Evolutionary conservation across 1,140 invertebrate genomes (phyloP).

Genomic region (Brachionus rotundiformis): DNA sequence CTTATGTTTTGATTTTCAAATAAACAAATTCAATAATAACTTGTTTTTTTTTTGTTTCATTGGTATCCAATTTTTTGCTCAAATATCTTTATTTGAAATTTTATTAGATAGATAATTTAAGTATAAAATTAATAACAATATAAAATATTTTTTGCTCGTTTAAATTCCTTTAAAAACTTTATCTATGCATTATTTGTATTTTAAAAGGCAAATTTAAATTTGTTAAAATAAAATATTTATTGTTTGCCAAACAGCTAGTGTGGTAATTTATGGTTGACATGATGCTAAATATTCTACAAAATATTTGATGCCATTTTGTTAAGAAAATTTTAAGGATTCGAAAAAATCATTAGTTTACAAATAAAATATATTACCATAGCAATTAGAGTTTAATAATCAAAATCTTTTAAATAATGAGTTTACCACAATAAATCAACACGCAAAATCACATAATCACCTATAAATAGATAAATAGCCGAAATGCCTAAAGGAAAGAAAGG

Average conservation of each 20-base stretch:
- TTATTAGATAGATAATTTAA: too few species aligned
- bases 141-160: too few species aligned
- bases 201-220: too few species aligned
- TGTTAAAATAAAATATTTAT: too few species aligned
- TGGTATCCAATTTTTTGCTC: too few species aligned
- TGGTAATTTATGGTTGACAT: too few species aligned
- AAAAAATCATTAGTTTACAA: background rate
- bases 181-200: too few species aligned
- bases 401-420: background rate
- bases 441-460: background rate
- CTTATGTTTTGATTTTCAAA: background rate
- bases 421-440: background rate
- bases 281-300: too few species aligned
- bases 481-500: conserved; percentile 40
- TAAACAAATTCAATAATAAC: background rate
- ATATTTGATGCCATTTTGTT: background rate
- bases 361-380: conserved; percentile 5
- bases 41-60: background rate
- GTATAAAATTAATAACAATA: too few species aligned
- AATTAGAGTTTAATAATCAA: background rate
- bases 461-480: background rate
- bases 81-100: too few species aligned
- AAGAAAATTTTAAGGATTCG: background rate
- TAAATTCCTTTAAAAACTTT: too few species aligned
- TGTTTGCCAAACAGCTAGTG: too few species aligned